Conservation (phyloP, 2,797 vertebrate species). For the Phalloptychus januarius region DNA sequence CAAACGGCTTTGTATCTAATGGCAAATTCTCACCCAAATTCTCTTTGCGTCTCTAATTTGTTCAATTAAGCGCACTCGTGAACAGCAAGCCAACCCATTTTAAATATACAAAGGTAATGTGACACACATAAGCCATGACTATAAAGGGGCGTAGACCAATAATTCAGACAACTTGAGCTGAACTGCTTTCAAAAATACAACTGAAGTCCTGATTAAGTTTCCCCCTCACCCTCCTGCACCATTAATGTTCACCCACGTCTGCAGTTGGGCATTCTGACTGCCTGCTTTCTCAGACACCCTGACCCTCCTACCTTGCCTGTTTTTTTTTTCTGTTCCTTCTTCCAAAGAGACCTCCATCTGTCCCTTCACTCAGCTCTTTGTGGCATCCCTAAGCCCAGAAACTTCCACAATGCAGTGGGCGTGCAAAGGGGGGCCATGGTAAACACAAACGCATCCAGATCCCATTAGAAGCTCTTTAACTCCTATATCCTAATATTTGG, state of each 20-base stretch:
- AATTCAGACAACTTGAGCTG: slow-evolving; percentile 31
- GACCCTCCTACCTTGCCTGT: slow-evolving; percentile 80
- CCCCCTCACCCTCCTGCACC: slow-evolving; percentile 55
- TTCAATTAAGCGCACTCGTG: neutral
- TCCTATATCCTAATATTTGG: slow-evolving; percentile 78
- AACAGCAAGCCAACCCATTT: slow-evolving; percentile 1
- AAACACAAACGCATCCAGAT: slow-evolving; percentile 85
- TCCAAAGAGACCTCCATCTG: slow-evolving; percentile 85
- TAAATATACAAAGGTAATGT: slow-evolving; percentile 2
- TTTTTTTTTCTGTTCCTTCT: slow-evolving; percentile 77
- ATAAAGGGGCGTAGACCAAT: slow-evolving; percentile 28
- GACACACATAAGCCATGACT: slow-evolving; percentile 7
- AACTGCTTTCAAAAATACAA: slow-evolving; percentile 44
- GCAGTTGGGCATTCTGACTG: slow-evolving; percentile 46
- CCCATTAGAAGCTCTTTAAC: slow-evolving; percentile 89
- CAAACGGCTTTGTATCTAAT: neutral
- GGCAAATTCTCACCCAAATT: neutral
- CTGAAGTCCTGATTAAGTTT: slow-evolving; percentile 52
- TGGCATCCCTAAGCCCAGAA: slow-evolving; percentile 78
- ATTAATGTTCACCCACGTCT: slow-evolving; percentile 54
- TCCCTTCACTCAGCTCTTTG: slow-evolving; percentile 83
- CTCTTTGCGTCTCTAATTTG: neutral
- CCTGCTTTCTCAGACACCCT: slow-evolving; percentile 60
- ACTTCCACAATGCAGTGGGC: slow-evolving; percentile 84
- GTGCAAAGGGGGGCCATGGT: slow-evolving; percentile 78